Evolutionary conservation across 2,113 vertebrate species (phyloP), one percentile per base, ranked within the genome.

Genomic region (Clarias macrocephalus): DNA sequence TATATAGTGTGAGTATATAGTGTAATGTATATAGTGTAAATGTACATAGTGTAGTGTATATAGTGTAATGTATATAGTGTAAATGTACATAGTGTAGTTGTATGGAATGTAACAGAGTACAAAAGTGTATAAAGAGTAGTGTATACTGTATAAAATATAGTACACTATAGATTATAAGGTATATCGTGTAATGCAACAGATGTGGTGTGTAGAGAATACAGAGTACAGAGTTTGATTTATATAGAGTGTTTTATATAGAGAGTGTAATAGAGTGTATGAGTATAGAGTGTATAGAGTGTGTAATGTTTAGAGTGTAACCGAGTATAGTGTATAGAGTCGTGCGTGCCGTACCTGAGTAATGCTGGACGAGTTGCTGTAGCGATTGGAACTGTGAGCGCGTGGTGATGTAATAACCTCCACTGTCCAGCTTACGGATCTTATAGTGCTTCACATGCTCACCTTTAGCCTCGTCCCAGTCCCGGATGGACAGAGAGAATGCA

Each of bases 401-500:
- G 91, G 98, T 99, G 91, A 99, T 99, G 89, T 99, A 99, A 94
- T 98, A 99, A 42, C 98, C 98, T 5, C 98, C 98, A 63, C 96
- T 99, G 94, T 99, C 98, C 94, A 99, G 96, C 91, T 99, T 99
- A 63, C 98, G 97, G 89, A 99, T 99, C 95, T 99, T 99, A 93
- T 99, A 99, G 95, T 99, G 98, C 91, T 99, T 99, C 90, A 99
- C 98, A 10, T 99, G 97, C 91, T 99, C 98, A 33, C 97, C 97
- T 92, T 99, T 99, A 92, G 96, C 96, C 88, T 98, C 97, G 84
- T 99, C 98, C 97, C 98, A 99, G 91, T 99, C 98, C 85, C 97
- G 96, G 92, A 99, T 98, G 86, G 98, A 99, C 92, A 99, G 93
- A 89, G 98, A 99, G 95, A 97, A 99, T 94, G 98, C 97, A 95